Percentiles rank a stretch among this genome's conserved stretches.
Conservation (phyloP, 2,797 vertebrate species). For the Labeo calbasu region DNA sequence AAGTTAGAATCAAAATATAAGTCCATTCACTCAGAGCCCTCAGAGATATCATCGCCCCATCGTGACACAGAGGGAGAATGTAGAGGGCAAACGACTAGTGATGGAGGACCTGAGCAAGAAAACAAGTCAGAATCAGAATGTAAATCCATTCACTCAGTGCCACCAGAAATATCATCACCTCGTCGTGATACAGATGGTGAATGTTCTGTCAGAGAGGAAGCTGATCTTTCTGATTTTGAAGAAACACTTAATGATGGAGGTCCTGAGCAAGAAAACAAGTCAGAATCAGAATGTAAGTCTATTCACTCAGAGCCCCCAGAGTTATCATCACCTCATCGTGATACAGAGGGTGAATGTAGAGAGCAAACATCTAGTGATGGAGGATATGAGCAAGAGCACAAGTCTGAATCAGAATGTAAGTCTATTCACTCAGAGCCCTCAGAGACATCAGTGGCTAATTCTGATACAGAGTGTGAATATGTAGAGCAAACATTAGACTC, state of each 20-base stretch:
- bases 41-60: too few species aligned
- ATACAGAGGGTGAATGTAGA: background rate
- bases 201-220: background rate
- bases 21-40: too few species aligned
- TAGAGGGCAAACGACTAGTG: too few species aligned
- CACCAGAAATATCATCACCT: background rate
- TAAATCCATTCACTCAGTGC: conserved; percentile 10
- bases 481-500: background rate
- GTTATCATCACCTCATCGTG: background rate
- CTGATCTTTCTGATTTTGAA: conserved; percentile 6
- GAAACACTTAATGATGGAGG: background rate
- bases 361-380: background rate
- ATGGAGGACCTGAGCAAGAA: background rate
- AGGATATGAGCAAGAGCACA: too few species aligned
- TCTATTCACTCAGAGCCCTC: too few species aligned
- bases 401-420: too few species aligned
- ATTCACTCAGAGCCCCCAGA: conserved; percentile 3
- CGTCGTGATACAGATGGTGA: background rate
- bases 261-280: background rate
- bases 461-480: too few species aligned
- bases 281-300: conserved; percentile 14
- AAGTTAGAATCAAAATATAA: too few species aligned
- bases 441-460: too few species aligned
- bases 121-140: background rate
- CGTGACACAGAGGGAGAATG: too few species aligned